phyloP scores from a whole-genome alignment of 2,888 invertebrate species.

The Macrophya alboannulata region DNA sequence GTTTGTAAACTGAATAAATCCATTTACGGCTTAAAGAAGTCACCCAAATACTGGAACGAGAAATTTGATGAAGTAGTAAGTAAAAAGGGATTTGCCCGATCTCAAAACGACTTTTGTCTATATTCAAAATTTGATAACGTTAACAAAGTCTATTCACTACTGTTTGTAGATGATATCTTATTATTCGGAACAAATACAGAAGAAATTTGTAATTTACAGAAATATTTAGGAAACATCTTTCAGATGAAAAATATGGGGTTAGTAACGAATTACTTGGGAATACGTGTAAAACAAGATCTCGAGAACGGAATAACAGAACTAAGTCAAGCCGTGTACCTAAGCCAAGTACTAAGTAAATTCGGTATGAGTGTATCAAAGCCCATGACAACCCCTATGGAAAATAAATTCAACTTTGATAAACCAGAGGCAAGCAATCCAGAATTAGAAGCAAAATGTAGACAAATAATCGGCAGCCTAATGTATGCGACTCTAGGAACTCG shows the following conservation, averaged over 20 bases:
- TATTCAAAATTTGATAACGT: conserved; percentile 45
- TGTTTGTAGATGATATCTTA: conserved; percentile 63
- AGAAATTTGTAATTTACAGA: conserved; percentile 60
- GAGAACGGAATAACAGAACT: conserved; percentile 13
- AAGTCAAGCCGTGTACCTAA: conserved; percentile 52
- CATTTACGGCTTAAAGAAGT: too few species aligned
- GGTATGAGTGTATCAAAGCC: conserved; percentile 51
- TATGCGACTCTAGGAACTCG: conserved; percentile 59
- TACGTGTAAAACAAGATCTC: conserved; percentile 21
- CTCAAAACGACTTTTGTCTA: too few species aligned
- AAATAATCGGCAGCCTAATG: conserved; percentile 58
- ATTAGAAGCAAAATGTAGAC: conserved; percentile 8
- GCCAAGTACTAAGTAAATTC: conserved; percentile 48
- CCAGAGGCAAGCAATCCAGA: not conserved
- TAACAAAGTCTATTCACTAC: conserved; percentile 58
- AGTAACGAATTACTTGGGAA: conserved; percentile 13
- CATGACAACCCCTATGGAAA: not conserved
- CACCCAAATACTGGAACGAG: too few species aligned
- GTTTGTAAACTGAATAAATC: too few species aligned
- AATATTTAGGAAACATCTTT: conserved; percentile 13
- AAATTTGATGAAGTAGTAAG: too few species aligned
- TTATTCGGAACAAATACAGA: conserved; percentile 59
- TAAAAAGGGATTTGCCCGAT: too few species aligned
- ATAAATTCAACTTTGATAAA: not conserved
- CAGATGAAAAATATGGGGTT: conserved; percentile 33